These are phyloP conservation scores for Zeuzera pyrina DNA, from an alignment of 2,888 invertebrate species.

Conservation along the genomic window DNA sequence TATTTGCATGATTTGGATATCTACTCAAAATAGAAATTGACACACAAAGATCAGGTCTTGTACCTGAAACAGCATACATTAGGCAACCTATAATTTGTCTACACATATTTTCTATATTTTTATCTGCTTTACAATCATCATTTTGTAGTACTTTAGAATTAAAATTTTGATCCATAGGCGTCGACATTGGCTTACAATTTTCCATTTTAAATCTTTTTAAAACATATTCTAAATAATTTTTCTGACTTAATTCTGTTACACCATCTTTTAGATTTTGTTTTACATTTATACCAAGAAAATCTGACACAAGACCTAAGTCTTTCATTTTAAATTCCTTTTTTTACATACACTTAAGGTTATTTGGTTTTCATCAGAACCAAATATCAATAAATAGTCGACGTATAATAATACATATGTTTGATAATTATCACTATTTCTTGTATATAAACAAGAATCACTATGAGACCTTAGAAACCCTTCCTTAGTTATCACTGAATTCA, in stretches of 20 bases:
- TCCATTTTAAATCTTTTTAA: slow-evolving; percentile 8
- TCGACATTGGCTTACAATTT: slow-evolving; percentile 8
- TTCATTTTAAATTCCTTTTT: slow-evolving; percentile 10
- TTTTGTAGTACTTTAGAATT: slow-evolving; percentile 10
- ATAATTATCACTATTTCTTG: slow-evolving; percentile 7
- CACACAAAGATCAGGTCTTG: slow-evolving; percentile 10
- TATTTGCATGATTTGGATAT: slow-evolving; percentile 1
- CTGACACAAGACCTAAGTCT: slow-evolving; percentile 7
- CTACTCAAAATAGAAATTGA: slow-evolving; percentile 1
- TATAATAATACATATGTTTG: slow-evolving; percentile 14
- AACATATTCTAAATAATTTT: slow-evolving; percentile 8
- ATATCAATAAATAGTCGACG: slow-evolving; percentile 15
- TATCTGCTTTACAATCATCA: slow-evolving; percentile 6
- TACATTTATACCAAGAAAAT: slow-evolving; percentile 9
- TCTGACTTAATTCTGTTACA: slow-evolving; percentile 7
- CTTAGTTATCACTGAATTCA: slow-evolving; percentile 14
- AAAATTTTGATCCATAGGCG: slow-evolving; percentile 13
- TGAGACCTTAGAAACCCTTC: slow-evolving; percentile 15
- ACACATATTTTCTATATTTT: slow-evolving; percentile 14
- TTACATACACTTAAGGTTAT: slow-evolving; percentile 7
- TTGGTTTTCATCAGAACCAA: slow-evolving; percentile 8
- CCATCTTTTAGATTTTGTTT: slow-evolving; percentile 7
- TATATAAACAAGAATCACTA: slow-evolving; percentile 15
- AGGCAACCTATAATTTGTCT: slow-evolving; percentile 14
- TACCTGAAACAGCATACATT: slow-evolving; percentile 15